A percentile compares a stretch with the other conserved stretches of the same genome.
Evolutionary conservation across 2,113 vertebrate genomes (phyloP).

Genomic region (Dicerorhinus sumatrensis): DNA sequence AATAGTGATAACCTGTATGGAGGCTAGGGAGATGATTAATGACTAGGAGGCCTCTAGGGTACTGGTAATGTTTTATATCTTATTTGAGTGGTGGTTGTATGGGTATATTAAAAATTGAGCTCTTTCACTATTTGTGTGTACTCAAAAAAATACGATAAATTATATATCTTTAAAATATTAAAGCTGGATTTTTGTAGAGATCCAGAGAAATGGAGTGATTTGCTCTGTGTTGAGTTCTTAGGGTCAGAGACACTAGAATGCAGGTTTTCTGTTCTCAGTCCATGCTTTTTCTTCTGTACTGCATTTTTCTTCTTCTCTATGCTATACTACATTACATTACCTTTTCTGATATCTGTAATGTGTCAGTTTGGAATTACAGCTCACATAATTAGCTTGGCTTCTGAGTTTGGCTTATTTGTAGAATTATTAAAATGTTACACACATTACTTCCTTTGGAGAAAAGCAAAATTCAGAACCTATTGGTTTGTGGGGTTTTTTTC

Average conservation of each 20-base stretch:
- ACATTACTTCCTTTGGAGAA: constrained; percentile 31
- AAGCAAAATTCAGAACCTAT: constrained; percentile 13
- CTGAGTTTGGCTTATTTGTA: background rate
- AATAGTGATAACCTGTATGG: background rate
- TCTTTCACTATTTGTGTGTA: background rate
- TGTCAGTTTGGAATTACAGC: background rate
- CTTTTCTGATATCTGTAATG: background rate
- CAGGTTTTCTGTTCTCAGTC: background rate
- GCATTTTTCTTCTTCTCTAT: background rate
- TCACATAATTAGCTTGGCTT: background rate
- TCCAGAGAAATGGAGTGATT: background rate
- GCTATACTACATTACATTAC: background rate
- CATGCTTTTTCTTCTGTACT: background rate
- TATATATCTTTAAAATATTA: background rate
- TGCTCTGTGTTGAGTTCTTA: background rate
- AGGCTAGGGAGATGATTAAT: background rate
- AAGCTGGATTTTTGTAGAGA: background rate
- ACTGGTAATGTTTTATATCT: background rate
- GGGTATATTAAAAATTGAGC: background rate
- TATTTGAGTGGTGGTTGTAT: background rate
- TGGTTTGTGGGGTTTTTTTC: background rate
- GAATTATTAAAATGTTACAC: background rate
- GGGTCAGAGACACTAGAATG: background rate
- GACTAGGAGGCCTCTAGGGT: background rate
- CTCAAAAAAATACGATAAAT: background rate